phyloP scores from a whole-genome alignment of 1,140 invertebrate species.

The Galleria mellonella region DNA sequence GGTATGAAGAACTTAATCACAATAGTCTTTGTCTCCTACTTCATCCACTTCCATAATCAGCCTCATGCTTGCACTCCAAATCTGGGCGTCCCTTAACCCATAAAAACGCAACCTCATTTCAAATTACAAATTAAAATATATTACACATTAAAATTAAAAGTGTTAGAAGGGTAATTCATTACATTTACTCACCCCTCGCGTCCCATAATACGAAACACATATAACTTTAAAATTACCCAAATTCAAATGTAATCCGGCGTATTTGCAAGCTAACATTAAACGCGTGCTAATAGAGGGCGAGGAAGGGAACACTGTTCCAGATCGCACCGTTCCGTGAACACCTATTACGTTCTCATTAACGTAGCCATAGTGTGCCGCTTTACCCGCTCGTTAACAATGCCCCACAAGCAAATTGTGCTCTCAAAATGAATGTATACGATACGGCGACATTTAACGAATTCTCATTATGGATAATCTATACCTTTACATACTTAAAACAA shows the following conservation, averaged over 20 bases:
- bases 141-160: no score
- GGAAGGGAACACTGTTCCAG: constrained; percentile 21
- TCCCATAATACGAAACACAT: constrained; percentile 5
- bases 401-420: constrained; percentile 28
- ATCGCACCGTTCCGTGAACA: constrained; percentile 22
- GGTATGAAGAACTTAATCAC: no score
- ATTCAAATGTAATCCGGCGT: constrained; percentile 23
- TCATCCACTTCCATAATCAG: no score
- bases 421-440: constrained; percentile 26
- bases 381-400: constrained; percentile 33
- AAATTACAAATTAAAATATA: no score
- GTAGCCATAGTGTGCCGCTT: constrained; percentile 23
- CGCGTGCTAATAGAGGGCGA: constrained; percentile 28
- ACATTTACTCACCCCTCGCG: neutral
- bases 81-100: no score
- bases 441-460: constrained; percentile 20
- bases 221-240: constrained; percentile 14
- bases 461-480: constrained; percentile 9
- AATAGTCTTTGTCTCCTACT: no score
- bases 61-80: no score
- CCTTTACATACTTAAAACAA: no score
- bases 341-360: constrained; percentile 40
- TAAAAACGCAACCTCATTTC: no score
- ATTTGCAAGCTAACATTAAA: constrained; percentile 20
- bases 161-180: no score